These are phyloP conservation scores for Oreortyx pictus DNA, from an alignment of 2,797 vertebrate species.

Conservation along the genomic window DNA sequence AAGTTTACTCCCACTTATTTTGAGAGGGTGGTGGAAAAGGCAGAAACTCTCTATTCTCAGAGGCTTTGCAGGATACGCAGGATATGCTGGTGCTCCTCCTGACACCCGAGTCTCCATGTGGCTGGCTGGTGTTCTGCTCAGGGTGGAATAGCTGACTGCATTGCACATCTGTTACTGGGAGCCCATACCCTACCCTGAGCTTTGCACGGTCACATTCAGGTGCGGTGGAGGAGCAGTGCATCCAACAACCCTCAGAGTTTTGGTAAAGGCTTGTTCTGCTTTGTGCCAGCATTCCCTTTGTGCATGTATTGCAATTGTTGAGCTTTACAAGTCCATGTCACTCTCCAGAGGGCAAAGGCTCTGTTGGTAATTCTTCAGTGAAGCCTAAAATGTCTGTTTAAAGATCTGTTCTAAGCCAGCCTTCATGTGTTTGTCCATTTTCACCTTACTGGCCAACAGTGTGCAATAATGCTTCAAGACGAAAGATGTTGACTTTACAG, in stretches of 20 bases:
- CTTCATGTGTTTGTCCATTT: constrained; percentile 21
- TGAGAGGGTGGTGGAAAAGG: neutral
- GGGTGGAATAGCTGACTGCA: neutral
- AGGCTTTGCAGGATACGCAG: neutral
- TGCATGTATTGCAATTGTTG: neutral
- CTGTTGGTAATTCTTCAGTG: constrained; percentile 22
- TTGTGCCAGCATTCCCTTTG: neutral
- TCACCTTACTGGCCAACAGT: constrained; percentile 17
- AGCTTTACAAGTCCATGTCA: constrained; percentile 29
- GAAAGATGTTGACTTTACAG: constrained; percentile 19
- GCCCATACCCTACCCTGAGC: accelerated
- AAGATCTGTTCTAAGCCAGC: constrained; percentile 29
- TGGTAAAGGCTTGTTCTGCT: neutral
- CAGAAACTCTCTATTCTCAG: neutral
- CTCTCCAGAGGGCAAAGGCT: constrained; percentile 10
- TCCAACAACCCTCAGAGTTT: neutral
- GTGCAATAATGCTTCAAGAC: constrained; percentile 36
- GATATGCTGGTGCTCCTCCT: neutral
- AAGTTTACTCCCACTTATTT: neutral
- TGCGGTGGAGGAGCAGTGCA: neutral
- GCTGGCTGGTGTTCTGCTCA: neutral
- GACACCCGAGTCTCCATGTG: neutral
- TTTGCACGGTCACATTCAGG: neutral
- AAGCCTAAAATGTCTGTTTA: constrained; percentile 57
- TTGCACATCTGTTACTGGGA: neutral